phyloP scores from a whole-genome alignment of 2,113 vertebrate genomes.

The Rhinolophus ferrumequinum region DNA sequence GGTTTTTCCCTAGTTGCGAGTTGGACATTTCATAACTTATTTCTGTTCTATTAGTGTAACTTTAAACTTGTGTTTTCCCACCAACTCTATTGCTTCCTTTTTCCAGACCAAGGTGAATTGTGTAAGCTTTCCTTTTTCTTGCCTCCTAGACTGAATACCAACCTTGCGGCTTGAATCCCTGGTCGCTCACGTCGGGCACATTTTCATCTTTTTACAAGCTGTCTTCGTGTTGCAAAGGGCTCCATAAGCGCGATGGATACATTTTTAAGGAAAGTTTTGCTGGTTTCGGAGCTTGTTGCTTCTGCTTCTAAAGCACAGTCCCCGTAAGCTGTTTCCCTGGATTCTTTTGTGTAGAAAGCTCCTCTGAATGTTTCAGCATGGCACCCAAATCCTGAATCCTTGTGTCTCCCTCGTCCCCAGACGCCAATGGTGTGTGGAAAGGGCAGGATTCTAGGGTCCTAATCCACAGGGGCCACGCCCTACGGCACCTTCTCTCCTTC shows the following conservation, averaged over 20 bases:
- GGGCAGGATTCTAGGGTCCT: neutral
- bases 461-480: no score
- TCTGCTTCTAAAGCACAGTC: no score
- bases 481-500: rapidly evolving
- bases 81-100: rapidly evolving
- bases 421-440: rapidly evolving
- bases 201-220: no score
- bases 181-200: no score
- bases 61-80: rapidly evolving
- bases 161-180: no score
- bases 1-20: neutral
- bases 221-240: neutral
- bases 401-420: neutral
- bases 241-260: rapidly evolving
- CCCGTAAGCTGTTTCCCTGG: neutral
- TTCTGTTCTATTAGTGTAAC: neutral
- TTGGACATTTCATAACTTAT: neutral
- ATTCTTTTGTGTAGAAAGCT: neutral
- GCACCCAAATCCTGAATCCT: neutral
- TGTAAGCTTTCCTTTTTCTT: rapidly evolving
- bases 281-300: neutral
- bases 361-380: neutral
- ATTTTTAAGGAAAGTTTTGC: rapidly evolving
- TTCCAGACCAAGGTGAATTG: rapidly evolving
- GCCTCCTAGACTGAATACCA: neutral